Evolutionary conservation across 2,888 invertebrate genomes (phyloP), one percentile per base, ranked within the genome.

Genomic region (Gari tellinella): DNA sequence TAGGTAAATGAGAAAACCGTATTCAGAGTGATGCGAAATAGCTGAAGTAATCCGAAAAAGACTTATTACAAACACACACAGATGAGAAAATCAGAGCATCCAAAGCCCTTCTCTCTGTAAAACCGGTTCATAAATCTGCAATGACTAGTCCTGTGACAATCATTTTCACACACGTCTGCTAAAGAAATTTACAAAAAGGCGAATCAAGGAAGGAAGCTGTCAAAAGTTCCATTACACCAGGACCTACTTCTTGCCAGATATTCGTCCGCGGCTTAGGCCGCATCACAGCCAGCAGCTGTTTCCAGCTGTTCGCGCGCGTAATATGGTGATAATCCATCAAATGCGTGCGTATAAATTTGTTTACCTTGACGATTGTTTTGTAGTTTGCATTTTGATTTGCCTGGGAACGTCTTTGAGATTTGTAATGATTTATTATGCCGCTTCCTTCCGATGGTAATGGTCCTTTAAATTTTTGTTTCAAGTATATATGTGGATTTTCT

Each of bases 41-140:
- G 51, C 56, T 60, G 58, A 69, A 72, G 57, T 76, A 72, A 72
- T 72, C 70, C 70, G 57, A 68, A 67, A 21, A 61, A 25, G 55
- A 73, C 55, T 53, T 58, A 60, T 58, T 31, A 31, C 31, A 31
- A 37, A 38, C 26, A 40, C 26, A 31, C 38, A 31, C 46, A 75
- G 53, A 75, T 75, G 79, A 73, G 75, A 81, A 81, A 65, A 70
- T 73, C 81, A 72, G 75, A 64, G 31, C 58, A 51, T 57, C 53
- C 62, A 61, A 19, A 43, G 14, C 31, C 31, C 31, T 10, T 31
- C 31, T 31, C 31, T 31, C 45, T 58, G 48, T 51, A 63, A 63
- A 67, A 64, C 62, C 45, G 40, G 64, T 78, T 56, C 78, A 74
- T 78, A 74, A 78, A 78, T 78, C 67, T 67, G 61, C 52, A 63